Conservation (phyloP, 2,888 invertebrate genomes). For the Tachina grossa region DNA sequence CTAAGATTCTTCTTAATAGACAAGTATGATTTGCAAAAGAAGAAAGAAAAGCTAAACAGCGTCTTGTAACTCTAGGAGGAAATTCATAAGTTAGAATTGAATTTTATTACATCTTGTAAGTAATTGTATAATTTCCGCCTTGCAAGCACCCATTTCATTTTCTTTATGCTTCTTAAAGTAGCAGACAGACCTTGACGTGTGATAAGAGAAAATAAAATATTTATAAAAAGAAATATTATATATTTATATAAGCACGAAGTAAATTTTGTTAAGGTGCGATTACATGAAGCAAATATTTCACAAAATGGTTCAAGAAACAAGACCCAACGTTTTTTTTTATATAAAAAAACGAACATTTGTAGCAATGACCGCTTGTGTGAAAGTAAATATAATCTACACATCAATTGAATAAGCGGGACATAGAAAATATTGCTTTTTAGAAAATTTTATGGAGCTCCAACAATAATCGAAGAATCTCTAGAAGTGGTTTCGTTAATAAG, state of each 20-base stretch:
- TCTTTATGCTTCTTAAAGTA: constrained; percentile 1
- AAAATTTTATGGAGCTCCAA: no score
- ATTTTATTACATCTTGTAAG: constrained; percentile 60
- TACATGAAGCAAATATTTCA: neutral
- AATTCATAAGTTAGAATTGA: constrained; percentile 70
- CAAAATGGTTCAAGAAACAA: neutral
- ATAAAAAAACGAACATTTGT: no score
- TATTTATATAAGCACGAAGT: neutral
- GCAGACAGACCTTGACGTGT: constrained; percentile 39
- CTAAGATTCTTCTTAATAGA: neutral
- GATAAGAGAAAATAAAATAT: constrained; percentile 18
- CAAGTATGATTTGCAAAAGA: constrained; percentile 4
- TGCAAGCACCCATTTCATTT: constrained; percentile 64
- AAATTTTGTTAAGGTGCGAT: neutral
- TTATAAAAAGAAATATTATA: neutral
- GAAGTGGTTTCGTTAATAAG: no score
- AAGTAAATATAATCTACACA: no score
- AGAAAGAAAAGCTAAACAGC: neutral
- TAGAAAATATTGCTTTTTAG: no score
- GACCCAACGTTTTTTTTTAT: no score
- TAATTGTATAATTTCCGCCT: constrained; percentile 73
- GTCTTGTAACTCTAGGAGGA: constrained; percentile 58
- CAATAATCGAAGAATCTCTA: no score
- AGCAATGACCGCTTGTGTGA: no score
- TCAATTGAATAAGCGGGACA: no score